Percentiles rank a stretch among this genome's conserved stretches.
Conservation (phyloP, 2,113 vertebrate genomes). For the Alosa alosa region DNA sequence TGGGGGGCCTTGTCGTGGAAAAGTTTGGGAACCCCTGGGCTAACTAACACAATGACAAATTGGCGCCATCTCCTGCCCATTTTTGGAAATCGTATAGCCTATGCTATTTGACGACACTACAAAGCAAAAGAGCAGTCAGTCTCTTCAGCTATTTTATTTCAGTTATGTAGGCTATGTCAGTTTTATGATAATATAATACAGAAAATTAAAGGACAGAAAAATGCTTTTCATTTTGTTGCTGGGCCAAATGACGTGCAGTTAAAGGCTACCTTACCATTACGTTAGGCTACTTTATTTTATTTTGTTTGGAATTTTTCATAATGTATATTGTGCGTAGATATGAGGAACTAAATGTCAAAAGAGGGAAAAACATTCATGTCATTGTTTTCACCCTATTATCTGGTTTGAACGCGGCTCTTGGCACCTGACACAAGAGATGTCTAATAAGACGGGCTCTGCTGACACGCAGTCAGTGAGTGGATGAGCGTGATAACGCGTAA, state of each 20-base stretch:
- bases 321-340: not conserved
- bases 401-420: not conserved
- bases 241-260: not conserved
- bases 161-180: not conserved
- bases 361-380: not conserved
- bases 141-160: not conserved
- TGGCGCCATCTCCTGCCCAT: conserved; percentile 1
- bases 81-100: not conserved
- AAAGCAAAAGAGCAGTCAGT: not conserved
- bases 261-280: not conserved
- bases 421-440: not conserved
- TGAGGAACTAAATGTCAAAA: not conserved
- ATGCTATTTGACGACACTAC: no score
- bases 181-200: no score
- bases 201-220: no score
- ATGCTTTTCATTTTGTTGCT: not conserved
- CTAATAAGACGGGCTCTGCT: not conserved
- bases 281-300: not conserved
- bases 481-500: not conserved
- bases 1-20: no score
- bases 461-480: not conserved
- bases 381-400: not conserved
- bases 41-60: not conserved
- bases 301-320: not conserved
- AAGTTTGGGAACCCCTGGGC: no score